These are phyloP conservation scores for Cydia splendana DNA, from an alignment of 1,140 invertebrate genomes.

Conservation along the genomic window DNA sequence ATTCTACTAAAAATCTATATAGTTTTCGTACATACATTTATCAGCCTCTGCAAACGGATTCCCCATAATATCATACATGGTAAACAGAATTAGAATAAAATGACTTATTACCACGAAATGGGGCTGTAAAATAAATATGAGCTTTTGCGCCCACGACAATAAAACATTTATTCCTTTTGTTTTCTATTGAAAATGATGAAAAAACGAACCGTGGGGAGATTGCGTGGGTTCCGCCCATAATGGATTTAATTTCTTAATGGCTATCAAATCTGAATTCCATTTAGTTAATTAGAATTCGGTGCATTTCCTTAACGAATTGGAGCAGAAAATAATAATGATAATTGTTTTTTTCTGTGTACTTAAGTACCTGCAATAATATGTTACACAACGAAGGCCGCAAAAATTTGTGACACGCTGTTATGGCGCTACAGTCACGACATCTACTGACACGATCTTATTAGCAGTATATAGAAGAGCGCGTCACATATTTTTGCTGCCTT, in stretches of 20 bases:
- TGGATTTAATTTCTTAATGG: background rate
- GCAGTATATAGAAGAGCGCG: too few relatives aligned
- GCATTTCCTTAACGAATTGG: background rate
- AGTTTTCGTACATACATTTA: background rate
- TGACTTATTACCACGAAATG: background rate
- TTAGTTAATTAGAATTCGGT: background rate
- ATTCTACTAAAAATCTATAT: too few relatives aligned
- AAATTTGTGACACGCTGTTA: too few relatives aligned
- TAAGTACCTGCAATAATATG: too few relatives aligned
- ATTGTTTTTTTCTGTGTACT: too few relatives aligned
- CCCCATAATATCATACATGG: background rate
- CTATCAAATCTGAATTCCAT: conserved; percentile 16
- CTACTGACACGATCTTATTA: too few relatives aligned
- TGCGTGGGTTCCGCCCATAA: conserved; percentile 19
- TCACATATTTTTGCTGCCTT: too few relatives aligned
- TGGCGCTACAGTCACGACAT: too few relatives aligned
- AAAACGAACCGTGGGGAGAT: background rate
- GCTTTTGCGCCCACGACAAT: conserved; percentile 14
- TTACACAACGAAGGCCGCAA: too few relatives aligned
- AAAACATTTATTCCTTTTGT: conserved; percentile 30
- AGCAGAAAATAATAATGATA: too few relatives aligned
- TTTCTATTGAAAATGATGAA: conserved; percentile 8
- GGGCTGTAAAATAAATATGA: conserved; percentile 20
- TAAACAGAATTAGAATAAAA: conserved; percentile 14
- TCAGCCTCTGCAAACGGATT: background rate